A percentile compares a stretch with the other conserved stretches of the same genome.
Evolutionary conservation across 2,797 vertebrate genomes (phyloP).

Genomic region (Neosilurus mollespiculum): DNA sequence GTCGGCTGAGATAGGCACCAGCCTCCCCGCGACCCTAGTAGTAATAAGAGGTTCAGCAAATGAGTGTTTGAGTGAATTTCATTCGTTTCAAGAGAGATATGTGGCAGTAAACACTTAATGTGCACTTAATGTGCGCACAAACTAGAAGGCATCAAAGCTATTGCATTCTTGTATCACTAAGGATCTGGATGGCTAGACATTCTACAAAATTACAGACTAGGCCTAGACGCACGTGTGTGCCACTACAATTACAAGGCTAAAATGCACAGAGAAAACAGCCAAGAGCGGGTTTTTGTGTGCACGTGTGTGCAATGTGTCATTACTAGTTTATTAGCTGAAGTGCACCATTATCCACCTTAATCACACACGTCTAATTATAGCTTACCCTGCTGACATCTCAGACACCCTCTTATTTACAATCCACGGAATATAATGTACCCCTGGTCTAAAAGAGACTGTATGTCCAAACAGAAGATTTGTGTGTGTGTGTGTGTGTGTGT

Average conservation of each 20-base stretch:
- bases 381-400: conserved; percentile 34
- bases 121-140: neutral
- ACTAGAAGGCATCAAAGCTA: neutral
- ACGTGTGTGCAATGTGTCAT: conserved; percentile 44
- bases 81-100: neutral
- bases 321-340: conserved; percentile 46
- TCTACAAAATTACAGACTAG: conserved; percentile 24
- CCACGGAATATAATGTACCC: neutral
- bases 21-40: too few species aligned
- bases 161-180: neutral
- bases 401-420: conserved; percentile 33
- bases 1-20: too few species aligned
- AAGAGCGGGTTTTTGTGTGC: conserved; percentile 19
- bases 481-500: conserved; percentile 45
- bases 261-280: conserved; percentile 1
- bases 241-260: conserved; percentile 11
- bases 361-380: conserved; percentile 28
- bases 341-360: conserved; percentile 36
- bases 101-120: neutral
- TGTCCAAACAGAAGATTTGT: conserved; percentile 11
- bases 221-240: neutral
- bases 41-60: too few species aligned
- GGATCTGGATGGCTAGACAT: neutral
- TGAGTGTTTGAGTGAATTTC: too few species aligned
- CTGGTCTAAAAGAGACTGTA: conserved; percentile 12